Conservation (phyloP, 1,140 invertebrate genomes). For the Macrostomum lignano region DNA sequence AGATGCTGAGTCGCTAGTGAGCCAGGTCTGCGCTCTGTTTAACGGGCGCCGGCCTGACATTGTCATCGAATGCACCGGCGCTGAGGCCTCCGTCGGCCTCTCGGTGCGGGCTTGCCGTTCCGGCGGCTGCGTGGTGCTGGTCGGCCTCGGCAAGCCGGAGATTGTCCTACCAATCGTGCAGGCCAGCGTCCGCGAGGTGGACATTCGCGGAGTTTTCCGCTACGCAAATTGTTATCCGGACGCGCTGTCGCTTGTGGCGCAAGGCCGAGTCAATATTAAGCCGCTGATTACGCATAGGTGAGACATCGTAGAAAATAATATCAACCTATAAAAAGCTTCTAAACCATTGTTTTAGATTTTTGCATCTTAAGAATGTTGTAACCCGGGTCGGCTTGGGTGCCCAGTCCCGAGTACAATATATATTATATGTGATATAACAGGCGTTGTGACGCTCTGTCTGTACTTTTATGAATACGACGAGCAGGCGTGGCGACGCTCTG, state of each 20-base stretch:
- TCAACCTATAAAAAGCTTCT: too few species aligned
- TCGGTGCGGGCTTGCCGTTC: constrained; percentile 42
- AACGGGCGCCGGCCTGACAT: constrained; percentile 39
- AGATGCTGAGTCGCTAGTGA: too few species aligned
- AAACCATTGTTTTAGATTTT: too few species aligned
- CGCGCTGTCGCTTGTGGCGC: constrained; percentile 50
- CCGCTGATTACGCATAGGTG: constrained; percentile 66
- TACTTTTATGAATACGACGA: too few species aligned
- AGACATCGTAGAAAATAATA: too few species aligned
- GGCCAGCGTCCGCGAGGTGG: constrained; percentile 44
- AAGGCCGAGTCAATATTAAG: constrained; percentile 52
- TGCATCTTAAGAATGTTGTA: too few species aligned
- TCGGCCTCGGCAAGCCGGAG: constrained; percentile 51
- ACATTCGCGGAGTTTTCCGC: constrained; percentile 5
- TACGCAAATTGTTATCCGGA: constrained; percentile 39
- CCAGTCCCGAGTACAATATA: too few species aligned
- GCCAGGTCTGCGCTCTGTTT: too few species aligned
- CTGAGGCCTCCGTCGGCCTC: constrained; percentile 29
- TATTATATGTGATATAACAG: too few species aligned
- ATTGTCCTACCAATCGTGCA: constrained; percentile 48
- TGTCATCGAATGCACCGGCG: constrained; percentile 60
- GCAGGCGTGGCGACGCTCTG: too few species aligned
- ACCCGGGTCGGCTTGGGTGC: too few species aligned
- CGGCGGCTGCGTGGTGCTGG: constrained; percentile 49
- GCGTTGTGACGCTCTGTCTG: too few species aligned